phyloP scores from a whole-genome alignment of 1,140 invertebrate species.

The Cecropterus lyciades region DNA sequence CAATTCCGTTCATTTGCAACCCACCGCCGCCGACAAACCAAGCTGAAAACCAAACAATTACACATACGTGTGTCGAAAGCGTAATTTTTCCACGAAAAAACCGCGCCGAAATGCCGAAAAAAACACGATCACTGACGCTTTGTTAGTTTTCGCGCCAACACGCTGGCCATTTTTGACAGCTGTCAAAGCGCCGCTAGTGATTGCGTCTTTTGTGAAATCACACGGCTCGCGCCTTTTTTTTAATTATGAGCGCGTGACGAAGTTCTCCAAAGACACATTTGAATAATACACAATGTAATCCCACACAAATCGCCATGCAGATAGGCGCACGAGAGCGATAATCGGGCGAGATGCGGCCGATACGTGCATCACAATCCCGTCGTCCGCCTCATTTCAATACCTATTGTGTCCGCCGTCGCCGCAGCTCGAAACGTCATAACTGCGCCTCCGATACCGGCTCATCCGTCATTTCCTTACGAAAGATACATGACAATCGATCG shows the following conservation, averaged over 20 bases:
- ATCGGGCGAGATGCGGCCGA: conserved; percentile 68
- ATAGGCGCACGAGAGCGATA: conserved; percentile 70
- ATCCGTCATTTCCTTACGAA: conserved; percentile 69
- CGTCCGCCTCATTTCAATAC: conserved; percentile 74
- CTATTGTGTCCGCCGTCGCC: conserved; percentile 56
- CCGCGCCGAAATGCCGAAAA: conserved; percentile 62
- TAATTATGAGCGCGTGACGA: conserved; percentile 33
- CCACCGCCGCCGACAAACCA: conserved; percentile 55
- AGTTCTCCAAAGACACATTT: conserved; percentile 41
- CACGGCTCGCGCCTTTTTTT: conserved; percentile 52
- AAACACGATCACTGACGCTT: conserved; percentile 54
- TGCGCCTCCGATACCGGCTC: conserved; percentile 53
- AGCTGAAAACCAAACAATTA: conserved; percentile 81
- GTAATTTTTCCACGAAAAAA: conserved; percentile 77
- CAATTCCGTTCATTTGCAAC: conserved; percentile 70
- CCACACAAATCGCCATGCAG: conserved; percentile 70
- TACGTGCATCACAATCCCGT: conserved; percentile 67
- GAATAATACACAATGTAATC: conserved; percentile 74
- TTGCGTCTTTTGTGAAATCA: conserved; percentile 68
- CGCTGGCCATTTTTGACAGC: conserved; percentile 77
- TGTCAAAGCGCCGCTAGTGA: conserved; percentile 66
- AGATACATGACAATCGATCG: conserved; percentile 70
- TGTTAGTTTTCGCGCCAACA: conserved; percentile 76
- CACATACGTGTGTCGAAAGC: conserved; percentile 76
- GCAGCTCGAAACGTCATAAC: conserved; percentile 60